Evolutionary conservation across 2,113 vertebrate species (phyloP).

Genomic region (sheep (Ovis aries)): ARS-UI_Ramb_v3.0 NC_056068.1:71949501-71950000

Average conservation of each 20-base stretch:
- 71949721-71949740: neutral
- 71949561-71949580: neutral
- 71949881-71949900: neutral
- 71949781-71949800: neutral
- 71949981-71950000: neutral
- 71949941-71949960: neutral
- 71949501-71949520: neutral
- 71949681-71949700: neutral
- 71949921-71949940: neutral
- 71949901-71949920: neutral
- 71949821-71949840: neutral
- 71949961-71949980: neutral
- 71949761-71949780: neutral
- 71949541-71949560: neutral
- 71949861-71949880: neutral
- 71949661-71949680: neutral
- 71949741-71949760: neutral
- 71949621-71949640: neutral
- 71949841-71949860: neutral
- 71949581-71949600: neutral
- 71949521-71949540: neutral
- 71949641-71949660: neutral
- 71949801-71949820: neutral
- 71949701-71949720: neutral
- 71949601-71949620: neutral